Evolutionary conservation across 2,113 vertebrate species (phyloP).

Genomic region (Dendrocopos noguchii): DNA sequence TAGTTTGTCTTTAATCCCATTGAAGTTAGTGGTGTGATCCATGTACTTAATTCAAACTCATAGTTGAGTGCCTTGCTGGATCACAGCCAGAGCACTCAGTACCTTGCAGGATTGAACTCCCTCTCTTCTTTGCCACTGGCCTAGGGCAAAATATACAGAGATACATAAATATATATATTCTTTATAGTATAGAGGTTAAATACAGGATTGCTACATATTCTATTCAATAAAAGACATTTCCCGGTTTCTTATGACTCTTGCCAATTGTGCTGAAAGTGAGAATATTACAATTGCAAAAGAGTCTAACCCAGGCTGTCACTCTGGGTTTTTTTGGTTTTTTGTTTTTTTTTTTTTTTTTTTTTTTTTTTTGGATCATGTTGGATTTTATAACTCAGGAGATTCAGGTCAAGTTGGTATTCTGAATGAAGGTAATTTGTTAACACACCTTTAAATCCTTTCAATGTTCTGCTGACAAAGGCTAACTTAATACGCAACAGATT

Average conservation of each 20-base stretch:
- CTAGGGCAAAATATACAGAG: slow-evolving; percentile 5
- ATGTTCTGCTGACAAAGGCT: slow-evolving; percentile 32
- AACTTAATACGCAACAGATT: neutral
- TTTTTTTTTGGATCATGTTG: neutral
- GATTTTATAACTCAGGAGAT: slow-evolving; percentile 11
- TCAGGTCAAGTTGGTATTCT: neutral
- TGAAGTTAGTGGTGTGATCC: slow-evolving; percentile 16
- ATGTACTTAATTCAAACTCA: neutral
- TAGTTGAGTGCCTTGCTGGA: slow-evolving; percentile 32
- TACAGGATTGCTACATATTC: slow-evolving; percentile 15
- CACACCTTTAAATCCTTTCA: neutral
- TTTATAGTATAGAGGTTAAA: slow-evolving; percentile 9
- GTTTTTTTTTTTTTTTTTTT: neutral
- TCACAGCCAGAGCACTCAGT: slow-evolving; percentile 8
- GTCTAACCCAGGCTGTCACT: neutral
- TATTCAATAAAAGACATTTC: neutral
- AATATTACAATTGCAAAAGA: slow-evolving; percentile 12
- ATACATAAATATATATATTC: neutral
- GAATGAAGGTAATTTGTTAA: slow-evolving; percentile 36
- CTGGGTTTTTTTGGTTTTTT: neutral
- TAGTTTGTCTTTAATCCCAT: slow-evolving; percentile 38
- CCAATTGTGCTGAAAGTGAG: neutral
- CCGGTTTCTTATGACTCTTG: neutral
- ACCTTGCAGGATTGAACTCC: neutral
- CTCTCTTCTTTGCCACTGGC: neutral